Percentiles rank a stretch among this genome's conserved stretches.
These are phyloP conservation scores for Perodicticus potto DNA, from an alignment of 2,797 vertebrate genomes.

Conservation along the genomic window DNA sequence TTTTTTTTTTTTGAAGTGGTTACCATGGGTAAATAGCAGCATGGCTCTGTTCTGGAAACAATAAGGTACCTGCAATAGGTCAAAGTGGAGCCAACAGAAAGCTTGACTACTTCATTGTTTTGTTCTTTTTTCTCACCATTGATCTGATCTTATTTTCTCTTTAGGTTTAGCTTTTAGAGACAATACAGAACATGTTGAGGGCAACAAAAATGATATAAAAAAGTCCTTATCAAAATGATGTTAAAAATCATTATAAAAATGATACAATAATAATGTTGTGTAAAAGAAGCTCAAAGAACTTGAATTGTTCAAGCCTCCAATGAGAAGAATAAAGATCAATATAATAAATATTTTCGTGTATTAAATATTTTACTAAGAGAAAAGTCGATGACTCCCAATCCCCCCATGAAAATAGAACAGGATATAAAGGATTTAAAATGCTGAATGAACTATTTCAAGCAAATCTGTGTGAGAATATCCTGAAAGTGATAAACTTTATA, in stretches of 20 bases:
- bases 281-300: background rate
- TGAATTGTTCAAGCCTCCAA: background rate
- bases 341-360: background rate
- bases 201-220: background rate
- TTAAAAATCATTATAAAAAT: no score
- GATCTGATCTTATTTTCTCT: background rate
- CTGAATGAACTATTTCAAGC: background rate
- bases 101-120: background rate
- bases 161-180: background rate
- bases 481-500: constrained; percentile 11
- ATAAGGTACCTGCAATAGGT: background rate
- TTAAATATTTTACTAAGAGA: background rate
- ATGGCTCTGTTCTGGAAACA: background rate
- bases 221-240: background rate
- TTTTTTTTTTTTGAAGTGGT: background rate
- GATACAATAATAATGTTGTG: background rate
- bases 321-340: background rate
- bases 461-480: background rate
- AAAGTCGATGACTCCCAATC: background rate
- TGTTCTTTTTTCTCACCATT: background rate
- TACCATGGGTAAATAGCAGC: background rate
- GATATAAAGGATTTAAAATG: background rate
- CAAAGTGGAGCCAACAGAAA: background rate
- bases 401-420: background rate
- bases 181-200: background rate